Evolutionary conservation across 2,113 vertebrate species (phyloP), one percentile per base, ranked within the genome.

Genomic region (Menura novaehollandiae): DNA sequence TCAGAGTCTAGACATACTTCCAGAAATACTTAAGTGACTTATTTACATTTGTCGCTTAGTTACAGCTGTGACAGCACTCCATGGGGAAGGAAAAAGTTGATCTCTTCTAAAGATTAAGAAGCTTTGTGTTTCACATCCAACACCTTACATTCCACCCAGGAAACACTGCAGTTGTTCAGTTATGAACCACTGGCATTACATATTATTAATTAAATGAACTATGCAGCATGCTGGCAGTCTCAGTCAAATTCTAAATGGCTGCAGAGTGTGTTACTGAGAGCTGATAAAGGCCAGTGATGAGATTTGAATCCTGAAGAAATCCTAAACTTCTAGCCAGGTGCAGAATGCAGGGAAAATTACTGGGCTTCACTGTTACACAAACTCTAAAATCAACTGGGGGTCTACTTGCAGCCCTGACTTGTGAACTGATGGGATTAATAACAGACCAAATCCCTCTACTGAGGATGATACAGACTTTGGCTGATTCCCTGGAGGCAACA

Each of bases 1-100:
- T 93, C 76, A 95, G 59, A 86, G 80, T 69, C 88, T 93, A 96
- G 92, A 94, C 75, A 83, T 66, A 53, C 44, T 91, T 72, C 21
- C 43, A 19, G 59, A 94, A 91, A 95, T 59, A 92, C 63, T 67
- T 88, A 46, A 84, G 21, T 67, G 51, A 93, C 69, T 92, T 85
- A 88, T 90, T 93, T 93, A 85, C 46, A 69, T 64, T 88, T 80
- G 63, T 83, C 1, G 0, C 63, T 81, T 80, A 68, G 67, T 83
- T 88, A 85, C 63, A 88, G 67, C 62, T 73, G 52, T 60, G 41
- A 95, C 78, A 91, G 75, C 2, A 7, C 68, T 88, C 51, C 35
- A 52, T 1, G 0, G 60, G 35, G 56, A 88, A 87, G 20, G 17
- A 75, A 91, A 91, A 89, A 56, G 52, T 12, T 72, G 35, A 64